Percentiles rank a stretch among this genome's conserved stretches.
phyloP scores from a whole-genome alignment of 2,797 vertebrate genomes.

The Loriculus beryllinus region DNA sequence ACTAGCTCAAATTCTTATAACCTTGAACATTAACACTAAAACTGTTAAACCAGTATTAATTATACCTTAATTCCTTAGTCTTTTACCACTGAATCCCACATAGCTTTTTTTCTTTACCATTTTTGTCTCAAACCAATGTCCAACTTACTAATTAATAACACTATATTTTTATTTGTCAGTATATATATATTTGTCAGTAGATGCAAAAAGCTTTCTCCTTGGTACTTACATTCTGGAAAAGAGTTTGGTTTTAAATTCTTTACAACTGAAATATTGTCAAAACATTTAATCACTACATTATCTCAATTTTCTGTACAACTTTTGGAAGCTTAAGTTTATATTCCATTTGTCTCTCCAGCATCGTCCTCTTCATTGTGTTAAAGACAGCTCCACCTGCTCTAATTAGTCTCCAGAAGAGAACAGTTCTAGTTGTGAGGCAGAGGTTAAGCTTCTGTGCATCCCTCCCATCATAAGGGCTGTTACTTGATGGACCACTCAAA shows the following conservation, averaged over 20 bases:
- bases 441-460: not conserved
- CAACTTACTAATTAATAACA: not conserved
- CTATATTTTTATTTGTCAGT: not conserved
- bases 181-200: not conserved
- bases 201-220: not conserved
- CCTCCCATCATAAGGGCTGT: not conserved
- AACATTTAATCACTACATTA: not conserved
- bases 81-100: not conserved
- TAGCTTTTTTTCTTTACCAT: not conserved
- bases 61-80: not conserved
- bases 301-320: not conserved
- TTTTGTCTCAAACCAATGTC: not conserved
- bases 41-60: not conserved
- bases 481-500: not conserved
- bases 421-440: not conserved
- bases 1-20: not conserved
- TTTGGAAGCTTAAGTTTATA: not conserved
- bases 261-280: not conserved
- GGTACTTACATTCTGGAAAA: not conserved
- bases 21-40: not conserved
- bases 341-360: not conserved
- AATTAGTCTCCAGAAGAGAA: not conserved
- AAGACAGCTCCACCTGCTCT: not conserved
- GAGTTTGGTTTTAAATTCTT: not conserved
- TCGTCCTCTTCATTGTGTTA: rapidly evolving